Conservation (phyloP, 1,140 invertebrate species). For the Potamilus streckersoni region DNA sequence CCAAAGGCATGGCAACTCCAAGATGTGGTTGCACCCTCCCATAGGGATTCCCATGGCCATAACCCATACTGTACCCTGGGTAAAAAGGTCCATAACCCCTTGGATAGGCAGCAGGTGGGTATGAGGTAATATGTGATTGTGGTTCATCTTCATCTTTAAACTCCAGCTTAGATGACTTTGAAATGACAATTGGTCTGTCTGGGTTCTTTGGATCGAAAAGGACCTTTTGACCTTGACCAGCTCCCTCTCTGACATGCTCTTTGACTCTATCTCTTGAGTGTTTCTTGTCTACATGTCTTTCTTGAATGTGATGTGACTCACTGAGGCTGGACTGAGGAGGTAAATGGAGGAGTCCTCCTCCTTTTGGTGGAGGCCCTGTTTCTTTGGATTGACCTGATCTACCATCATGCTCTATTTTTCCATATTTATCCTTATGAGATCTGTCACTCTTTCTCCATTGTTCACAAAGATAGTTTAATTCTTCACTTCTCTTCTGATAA, state of each 20-base stretch:
- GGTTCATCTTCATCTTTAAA: constrained; percentile 25
- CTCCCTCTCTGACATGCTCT: constrained; percentile 8
- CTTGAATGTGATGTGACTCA: neutral
- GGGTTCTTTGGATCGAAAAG: constrained; percentile 32
- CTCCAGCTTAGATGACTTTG: constrained; percentile 14
- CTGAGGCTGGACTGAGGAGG: constrained; percentile 10
- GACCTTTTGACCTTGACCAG: constrained; percentile 22
- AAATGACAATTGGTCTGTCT: constrained; percentile 21
- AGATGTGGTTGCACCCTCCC: too few species aligned
- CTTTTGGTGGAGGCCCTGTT: constrained; percentile 9
- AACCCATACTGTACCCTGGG: constrained; percentile 1
- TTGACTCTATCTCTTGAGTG: neutral
- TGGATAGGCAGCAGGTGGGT: constrained; percentile 16
- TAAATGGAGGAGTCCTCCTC: constrained; percentile 24
- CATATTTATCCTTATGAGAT: neutral
- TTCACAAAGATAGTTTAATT: too few species aligned
- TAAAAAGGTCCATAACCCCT: neutral
- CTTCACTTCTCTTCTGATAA: neutral
- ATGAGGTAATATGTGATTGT: constrained; percentile 11
- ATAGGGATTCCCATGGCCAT: neutral
- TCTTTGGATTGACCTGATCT: neutral
- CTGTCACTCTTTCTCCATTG: neutral
- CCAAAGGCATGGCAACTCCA: too few species aligned
- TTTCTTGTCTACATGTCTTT: neutral
- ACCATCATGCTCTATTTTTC: neutral